Evolutionary conservation across 2,888 invertebrate genomes (phyloP), one percentile per base, ranked within the genome.

Genomic region (Agriopis aurantiaria): DNA sequence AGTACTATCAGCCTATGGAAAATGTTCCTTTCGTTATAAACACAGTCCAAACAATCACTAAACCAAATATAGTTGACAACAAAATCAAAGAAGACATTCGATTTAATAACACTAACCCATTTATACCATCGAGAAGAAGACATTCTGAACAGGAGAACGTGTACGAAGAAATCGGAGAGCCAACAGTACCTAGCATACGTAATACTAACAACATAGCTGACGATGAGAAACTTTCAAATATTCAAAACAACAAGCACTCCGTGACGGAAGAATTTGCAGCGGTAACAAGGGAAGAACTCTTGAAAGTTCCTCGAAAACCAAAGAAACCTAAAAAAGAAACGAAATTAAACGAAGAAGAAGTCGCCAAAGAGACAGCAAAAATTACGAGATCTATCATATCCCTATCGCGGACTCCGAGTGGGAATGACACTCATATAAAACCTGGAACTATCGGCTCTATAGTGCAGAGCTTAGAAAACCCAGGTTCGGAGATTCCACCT

Each of bases 141-240:
- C 78, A 85, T 65, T 85, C 88, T 0, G 90, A 90, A 60, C 66
- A 71, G 72, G 94, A 94, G 71, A 92, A 94, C 72, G 86, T 89
- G 63, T 94, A 94, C 64, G 94, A 94, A 84, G 94, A 94, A 85
- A 94, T 94, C 33, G 93, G 92, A 43, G 75, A 77, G 55, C 79
- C 80, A 5, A 80, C 76, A 7, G 73, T 78, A 62, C 71, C 82
- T 8, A 46, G 75, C 9, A 78, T 80, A 58, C 83, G 85, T 49
- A 91, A 87, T 68, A 58, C 23, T 58, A 62, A 62, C 45, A 91
- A 91, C 66, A 83, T 92, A 73, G 93, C 93, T 4, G 93, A 94
- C 69, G 93, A 94, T 53, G 93, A 91, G 8, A 93, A 93, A 80
- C 82, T 93, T 56, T 88, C 88, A 0, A 87, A 84, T 49, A 87